Base-by-base conservation (phyloP, 2,797 vertebrate species). In the Macroramphosus scolopax region DNA sequence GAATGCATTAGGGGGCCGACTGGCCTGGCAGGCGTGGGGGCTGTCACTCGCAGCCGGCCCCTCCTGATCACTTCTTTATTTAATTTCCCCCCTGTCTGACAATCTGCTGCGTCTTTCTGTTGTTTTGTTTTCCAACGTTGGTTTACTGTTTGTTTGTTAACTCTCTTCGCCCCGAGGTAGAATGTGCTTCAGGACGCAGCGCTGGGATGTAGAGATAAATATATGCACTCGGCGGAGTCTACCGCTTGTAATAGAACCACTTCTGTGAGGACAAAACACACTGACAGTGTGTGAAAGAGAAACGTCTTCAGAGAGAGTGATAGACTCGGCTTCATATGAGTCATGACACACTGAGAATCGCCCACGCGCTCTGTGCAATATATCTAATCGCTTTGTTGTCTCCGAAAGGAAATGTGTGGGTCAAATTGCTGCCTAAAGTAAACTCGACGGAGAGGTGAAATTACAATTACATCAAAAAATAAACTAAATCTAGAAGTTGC, bases 141-240 rank as follows among this genome's bases (percentile, higher is more conserved):
- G 30, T 75, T 62, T 47, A 6, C 8, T 56, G 47, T 80, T 59
- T 70, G 47, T 47, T 32, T 51, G 40, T 75, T 56, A 31, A 22
- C 41, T 29, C 28, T 20, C 42, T 39, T 26, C 15, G 13, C 5
- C 5, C 12, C 2, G 42, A 45, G 38, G 56, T 48, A 14, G 52
- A 65, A 72, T 46, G 34, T 59, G 63, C 62, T 69, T 51, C 18
- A 64, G 28, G 14, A 63, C 43, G 56, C 52, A 56, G 35, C 18
- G 54, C 29, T 29, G 38, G 29, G 43, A 67, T 46, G 44, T 18
- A 18, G 37, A 65, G 48, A 69, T 58, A 65, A 74, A 77, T 75
- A 55, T 17, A 39, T 51, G 32, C 10, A 58, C 47, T 26, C 10
- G 29, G 31, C 61, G 42, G 54, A 53, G 51, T 53, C 40, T 49